Evolutionary conservation across 2,113 vertebrate genomes (phyloP).

Genomic region (Corythaeola cristata): DNA sequence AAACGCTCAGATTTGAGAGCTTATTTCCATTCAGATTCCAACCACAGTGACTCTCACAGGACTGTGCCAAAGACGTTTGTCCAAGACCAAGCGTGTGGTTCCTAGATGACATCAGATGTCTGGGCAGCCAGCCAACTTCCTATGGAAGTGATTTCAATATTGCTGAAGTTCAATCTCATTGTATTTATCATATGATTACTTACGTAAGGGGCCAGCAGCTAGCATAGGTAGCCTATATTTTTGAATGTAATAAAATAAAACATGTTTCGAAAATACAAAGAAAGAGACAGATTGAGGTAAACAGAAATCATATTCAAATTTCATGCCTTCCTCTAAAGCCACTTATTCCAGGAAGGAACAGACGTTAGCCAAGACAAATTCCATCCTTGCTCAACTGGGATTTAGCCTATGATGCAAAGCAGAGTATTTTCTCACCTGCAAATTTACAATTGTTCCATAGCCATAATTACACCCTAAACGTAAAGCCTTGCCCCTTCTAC

Average conservation of each 20-base stretch:
- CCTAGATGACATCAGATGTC: slow-evolving; percentile 29
- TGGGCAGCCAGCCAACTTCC: slow-evolving; percentile 29
- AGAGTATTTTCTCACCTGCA: slow-evolving; percentile 35
- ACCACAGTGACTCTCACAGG: background rate
- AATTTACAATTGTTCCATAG: background rate
- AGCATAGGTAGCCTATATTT: background rate
- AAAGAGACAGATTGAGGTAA: background rate
- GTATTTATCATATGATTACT: slow-evolving; percentile 28
- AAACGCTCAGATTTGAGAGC: background rate
- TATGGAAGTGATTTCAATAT: slow-evolving; percentile 33
- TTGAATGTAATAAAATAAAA: background rate
- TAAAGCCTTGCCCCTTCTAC: background rate
- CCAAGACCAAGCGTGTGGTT: background rate
- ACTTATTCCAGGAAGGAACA: slow-evolving; percentile 18
- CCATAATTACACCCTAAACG: background rate
- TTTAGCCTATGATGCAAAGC: background rate
- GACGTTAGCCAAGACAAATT: slow-evolving; percentile 31
- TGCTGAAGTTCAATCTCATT: slow-evolving; percentile 32
- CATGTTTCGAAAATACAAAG: background rate
- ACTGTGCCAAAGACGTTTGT: slow-evolving; percentile 34
- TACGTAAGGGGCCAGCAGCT: slow-evolving; percentile 4
- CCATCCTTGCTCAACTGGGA: background rate
- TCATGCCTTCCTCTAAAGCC: slow-evolving; percentile 11
- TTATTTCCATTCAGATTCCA: background rate
- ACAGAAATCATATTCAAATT: slow-evolving; percentile 2